A percentile compares a stretch with the other conserved stretches of the same genome.
phyloP scores from a whole-genome alignment of 2,113 vertebrate species.

The Gallinago media region DNA sequence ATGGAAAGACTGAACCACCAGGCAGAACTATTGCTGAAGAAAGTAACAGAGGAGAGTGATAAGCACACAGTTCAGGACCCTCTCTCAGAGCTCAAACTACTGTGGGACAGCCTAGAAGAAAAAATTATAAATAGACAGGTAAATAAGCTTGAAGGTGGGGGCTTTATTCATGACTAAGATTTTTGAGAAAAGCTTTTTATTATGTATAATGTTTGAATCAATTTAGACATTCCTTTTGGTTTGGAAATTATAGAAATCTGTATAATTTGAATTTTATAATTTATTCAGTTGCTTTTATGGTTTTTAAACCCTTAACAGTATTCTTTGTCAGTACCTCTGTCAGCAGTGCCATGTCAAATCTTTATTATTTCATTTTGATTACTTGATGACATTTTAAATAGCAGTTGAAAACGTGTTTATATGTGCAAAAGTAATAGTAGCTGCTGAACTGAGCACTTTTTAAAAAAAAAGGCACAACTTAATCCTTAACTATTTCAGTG shows the following conservation, averaged over 20 bases:
- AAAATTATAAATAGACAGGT: conserved; percentile 96
- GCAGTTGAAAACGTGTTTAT: neutral
- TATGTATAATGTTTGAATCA: neutral
- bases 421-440: neutral
- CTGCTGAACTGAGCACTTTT: neutral
- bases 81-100: conserved; percentile 88
- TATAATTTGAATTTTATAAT: neutral
- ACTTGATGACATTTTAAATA: neutral
- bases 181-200: neutral
- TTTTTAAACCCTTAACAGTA: neutral
- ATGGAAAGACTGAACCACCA: conserved; percentile 97
- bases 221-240: neutral
- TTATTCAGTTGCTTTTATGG: neutral
- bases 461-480: neutral
- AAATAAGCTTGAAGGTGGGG: neutral
- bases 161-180: neutral
- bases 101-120: conserved; percentile 92
- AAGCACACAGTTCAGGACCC: conserved; percentile 91
- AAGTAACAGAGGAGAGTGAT: conserved; percentile 88
- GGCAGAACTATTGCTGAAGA: conserved; percentile 91
- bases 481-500: neutral
- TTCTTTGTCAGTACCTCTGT: neutral
- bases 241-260: neutral
- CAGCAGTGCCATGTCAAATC: neutral
- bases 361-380: neutral